Base-by-base conservation (phyloP, 1,140 invertebrate genomes). In the Reticulitermes speratus region DNA sequence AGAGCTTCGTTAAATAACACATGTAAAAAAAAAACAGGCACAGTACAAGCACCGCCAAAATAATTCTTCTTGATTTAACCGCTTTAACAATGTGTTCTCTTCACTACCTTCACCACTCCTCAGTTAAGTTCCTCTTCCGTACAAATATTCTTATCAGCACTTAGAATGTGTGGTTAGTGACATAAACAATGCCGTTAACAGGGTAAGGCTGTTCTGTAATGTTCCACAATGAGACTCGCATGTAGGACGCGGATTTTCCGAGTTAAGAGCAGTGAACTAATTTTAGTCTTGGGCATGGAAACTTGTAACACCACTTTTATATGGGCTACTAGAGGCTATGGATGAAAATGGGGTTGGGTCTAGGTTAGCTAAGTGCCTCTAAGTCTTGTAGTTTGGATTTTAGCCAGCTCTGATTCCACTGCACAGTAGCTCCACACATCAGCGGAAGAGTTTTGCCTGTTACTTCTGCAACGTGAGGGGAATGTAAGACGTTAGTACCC, bases 311-410 rank as follows among this genome's bases (percentile, higher is more conserved):
- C 65, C 65, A 75, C 65, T 16, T 25, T 30, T 75, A 75, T 30
- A 75, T 16, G 14, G 25, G 65, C 25, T 30, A 30, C 65, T 30
- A 75, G 25, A 11, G 65, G 65, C 65, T 75, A 5, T 30, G n/a
- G 25, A 30, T 21, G 65, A 30, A 75, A n/a, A 75, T 75, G n/a
- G 65, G 7, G 12, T 8, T 19, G 25, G 65, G n/a, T 30, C n/a
- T 25, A 30, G 65, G 65, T 75, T 75, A 30, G 25, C 65, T 75
- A 75, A 75, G 65, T 75, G 65, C 65, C 65, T 75, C 65, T 75
- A 75, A 59, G 65, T 75, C 65, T 25, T 75, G 65, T 30, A 75
- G 65, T 75, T 75, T 75, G 65, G 65, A 75, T 75, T n/a, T 75
- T 25, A 75, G 65, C 65, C 65, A 75, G 65, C n/a, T n/a, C 7